These are phyloP conservation scores for Drosophila tani DNA, from an alignment of 1,140 invertebrate species.

Conservation along the genomic window DNA sequence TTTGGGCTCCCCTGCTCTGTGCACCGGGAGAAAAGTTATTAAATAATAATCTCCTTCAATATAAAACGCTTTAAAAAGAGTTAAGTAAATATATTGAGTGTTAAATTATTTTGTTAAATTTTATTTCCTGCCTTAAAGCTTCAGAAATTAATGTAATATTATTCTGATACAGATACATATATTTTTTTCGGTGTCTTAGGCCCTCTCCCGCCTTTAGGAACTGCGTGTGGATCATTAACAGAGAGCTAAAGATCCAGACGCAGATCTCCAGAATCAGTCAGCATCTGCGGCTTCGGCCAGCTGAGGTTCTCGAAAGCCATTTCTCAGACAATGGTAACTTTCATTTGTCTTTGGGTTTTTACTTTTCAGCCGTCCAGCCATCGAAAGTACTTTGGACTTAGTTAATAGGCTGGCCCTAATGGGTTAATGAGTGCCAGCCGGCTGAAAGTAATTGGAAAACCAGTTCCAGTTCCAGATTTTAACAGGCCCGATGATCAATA, in stretches of 20 bases:
- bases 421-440: constrained; percentile 38
- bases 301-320: constrained; percentile 34
- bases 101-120: no score
- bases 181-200: constrained; percentile 1
- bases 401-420: constrained; percentile 48
- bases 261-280: constrained; percentile 16
- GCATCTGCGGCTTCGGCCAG: constrained; percentile 55
- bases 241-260: constrained; percentile 15
- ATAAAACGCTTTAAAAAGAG: no score
- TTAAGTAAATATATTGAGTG: no score
- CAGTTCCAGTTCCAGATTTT: constrained; percentile 27
- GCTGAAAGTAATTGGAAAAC: constrained; percentile 44
- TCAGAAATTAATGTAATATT: no score
- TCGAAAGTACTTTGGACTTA: constrained; percentile 63
- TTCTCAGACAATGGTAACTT: constrained; percentile 68
- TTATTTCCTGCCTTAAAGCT: neutral
- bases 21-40: constrained; percentile 1
- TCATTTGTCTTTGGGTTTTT: constrained; percentile 71
- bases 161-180: no score
- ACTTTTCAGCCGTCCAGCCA: constrained; percentile 48
- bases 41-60: no score
- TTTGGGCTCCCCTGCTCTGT: constrained; percentile 6
- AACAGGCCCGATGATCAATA: constrained; percentile 34
- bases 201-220: neutral
- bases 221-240: constrained; percentile 72